Percentiles rank a stretch among this genome's conserved stretches.
Conservation (phyloP, 2,797 vertebrate species). For the Chloroceryle amazona region DNA sequence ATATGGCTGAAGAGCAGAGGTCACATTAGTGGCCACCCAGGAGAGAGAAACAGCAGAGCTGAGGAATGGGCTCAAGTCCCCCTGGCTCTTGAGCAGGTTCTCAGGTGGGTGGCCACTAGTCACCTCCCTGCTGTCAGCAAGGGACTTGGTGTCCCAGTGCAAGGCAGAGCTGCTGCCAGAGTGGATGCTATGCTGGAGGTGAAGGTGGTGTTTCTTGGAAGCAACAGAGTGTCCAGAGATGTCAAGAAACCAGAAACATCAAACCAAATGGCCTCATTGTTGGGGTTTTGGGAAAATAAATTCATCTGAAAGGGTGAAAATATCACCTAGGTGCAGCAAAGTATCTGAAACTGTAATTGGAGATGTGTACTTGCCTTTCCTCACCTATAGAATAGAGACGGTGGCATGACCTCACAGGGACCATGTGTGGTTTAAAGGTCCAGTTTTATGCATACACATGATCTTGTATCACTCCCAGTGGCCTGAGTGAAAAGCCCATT, state of each 20-base stretch:
- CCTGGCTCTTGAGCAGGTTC: neutral
- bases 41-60: neutral
- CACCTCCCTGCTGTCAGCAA: neutral
- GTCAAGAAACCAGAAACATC: neutral
- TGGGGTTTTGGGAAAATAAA: neutral
- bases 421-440: neutral
- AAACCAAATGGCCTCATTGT: neutral
- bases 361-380: neutral
- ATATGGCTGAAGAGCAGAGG: neutral
- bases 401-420: neutral
- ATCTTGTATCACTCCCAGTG: neutral
- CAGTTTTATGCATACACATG: fast-evolving
- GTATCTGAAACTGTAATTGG: neutral
- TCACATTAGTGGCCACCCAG: neutral
- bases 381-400: neutral
- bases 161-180: neutral
- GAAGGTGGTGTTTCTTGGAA: neutral
- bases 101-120: neutral
- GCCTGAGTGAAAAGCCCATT: neutral
- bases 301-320: neutral
- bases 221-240: neutral
- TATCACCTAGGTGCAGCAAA: neutral
- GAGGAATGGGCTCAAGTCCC: neutral
- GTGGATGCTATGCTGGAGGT: neutral
- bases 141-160: fast-evolving